Conservation (phyloP, 2,888 invertebrate genomes). For the Hypercompe scribonia region DNA sequence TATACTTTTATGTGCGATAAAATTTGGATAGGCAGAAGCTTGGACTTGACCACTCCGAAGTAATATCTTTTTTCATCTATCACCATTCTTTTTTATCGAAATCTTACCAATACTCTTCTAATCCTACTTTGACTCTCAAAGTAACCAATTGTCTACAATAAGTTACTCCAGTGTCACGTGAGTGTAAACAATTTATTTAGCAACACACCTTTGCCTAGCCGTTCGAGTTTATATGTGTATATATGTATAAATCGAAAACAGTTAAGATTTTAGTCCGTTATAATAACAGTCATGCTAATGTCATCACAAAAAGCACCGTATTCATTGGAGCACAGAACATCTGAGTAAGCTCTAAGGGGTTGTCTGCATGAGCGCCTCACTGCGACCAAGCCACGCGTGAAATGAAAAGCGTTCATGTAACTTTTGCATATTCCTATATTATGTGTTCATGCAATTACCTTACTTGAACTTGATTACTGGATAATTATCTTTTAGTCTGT, state of each 20-base stretch:
- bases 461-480: constrained; percentile 15
- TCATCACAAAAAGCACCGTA: constrained; percentile 4
- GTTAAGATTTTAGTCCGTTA: not conserved
- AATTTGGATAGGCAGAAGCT: too few relatives aligned
- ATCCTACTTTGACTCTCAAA: not conserved
- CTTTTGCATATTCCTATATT: constrained; percentile 30
- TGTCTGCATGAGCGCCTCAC: constrained; percentile 18
- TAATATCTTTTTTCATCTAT: too few relatives aligned
- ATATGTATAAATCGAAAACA: not conserved
- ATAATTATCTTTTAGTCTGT: constrained; percentile 1
- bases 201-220: too few relatives aligned
- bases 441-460: constrained; percentile 17
- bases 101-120: too few relatives aligned
- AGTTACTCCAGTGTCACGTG: too few relatives aligned
- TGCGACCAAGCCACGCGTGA: constrained; percentile 23
- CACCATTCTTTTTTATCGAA: too few relatives aligned
- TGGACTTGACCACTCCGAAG: too few relatives aligned
- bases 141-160: not conserved
- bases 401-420: constrained; percentile 29
- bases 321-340: constrained; percentile 16
- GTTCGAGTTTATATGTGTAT: too few relatives aligned
- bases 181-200: too few relatives aligned
- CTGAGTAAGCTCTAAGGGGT: constrained; percentile 20
- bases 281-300: constrained; percentile 2
- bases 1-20: too few relatives aligned